Percentiles rank a stretch among this genome's conserved stretches.
Evolutionary conservation across 2,797 vertebrate genomes (phyloP).

Genomic region (Staurois parvus): DNA sequence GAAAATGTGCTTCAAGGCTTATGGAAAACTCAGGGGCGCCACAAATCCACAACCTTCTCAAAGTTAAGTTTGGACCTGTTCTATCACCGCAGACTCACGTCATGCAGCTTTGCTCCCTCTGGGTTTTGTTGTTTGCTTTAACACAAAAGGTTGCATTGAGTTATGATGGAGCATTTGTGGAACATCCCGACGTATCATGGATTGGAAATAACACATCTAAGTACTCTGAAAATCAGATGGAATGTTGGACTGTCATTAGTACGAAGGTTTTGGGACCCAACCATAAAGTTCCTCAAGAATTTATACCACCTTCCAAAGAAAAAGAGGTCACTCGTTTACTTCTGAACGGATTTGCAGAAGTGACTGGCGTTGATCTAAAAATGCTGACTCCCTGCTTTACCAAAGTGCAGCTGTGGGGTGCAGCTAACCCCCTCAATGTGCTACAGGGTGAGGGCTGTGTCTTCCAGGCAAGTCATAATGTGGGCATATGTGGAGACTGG

Average conservation of each 20-base stretch:
- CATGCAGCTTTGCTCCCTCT: conserved; percentile 12
- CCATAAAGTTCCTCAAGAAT: conserved; percentile 40
- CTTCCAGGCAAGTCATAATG: conserved; percentile 12
- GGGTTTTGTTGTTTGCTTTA: not conserved
- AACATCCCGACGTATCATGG: conserved; percentile 1
- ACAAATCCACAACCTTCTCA: conserved; percentile 34
- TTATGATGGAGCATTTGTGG: not conserved
- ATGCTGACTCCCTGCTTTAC: conserved; percentile 17
- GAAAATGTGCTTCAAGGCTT: not conserved
- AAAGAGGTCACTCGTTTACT: conserved; percentile 24
- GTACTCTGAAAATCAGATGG: not conserved
- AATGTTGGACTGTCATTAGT: conserved; percentile 26
- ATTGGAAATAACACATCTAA: not conserved
- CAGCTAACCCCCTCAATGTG: conserved; percentile 8
- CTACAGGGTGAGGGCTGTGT: conserved; percentile 18
- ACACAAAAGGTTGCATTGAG: not conserved
- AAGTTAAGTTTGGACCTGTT: fast-evolving
- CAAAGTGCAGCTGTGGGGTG: conserved; percentile 30
- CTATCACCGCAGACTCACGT: not conserved
- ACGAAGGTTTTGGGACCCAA: not conserved
- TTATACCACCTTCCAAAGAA: conserved; percentile 30
- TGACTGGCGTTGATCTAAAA: conserved; percentile 19
- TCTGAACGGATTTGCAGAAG: conserved; percentile 8
- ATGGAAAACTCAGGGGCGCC: conserved; percentile 32
- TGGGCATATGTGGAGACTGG: conserved; percentile 37